Conservation (phyloP, 2,113 vertebrate genomes). For the Pluvianellus socialis region DNA sequence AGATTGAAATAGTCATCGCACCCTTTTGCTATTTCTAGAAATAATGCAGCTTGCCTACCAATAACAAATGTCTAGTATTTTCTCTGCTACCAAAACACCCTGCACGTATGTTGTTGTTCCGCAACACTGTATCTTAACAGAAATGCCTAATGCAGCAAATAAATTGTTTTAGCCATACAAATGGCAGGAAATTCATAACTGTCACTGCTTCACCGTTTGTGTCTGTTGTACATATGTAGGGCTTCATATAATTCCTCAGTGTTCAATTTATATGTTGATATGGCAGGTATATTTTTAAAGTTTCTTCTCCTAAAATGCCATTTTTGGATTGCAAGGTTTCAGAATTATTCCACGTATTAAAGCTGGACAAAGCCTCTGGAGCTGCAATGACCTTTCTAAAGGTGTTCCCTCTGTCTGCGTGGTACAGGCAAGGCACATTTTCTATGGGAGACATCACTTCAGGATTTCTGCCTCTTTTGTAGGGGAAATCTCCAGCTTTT, state of each 20-base stretch:
- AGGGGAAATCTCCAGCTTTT: not conserved
- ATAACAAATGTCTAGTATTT: conserved; percentile 30
- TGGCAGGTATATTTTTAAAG: not conserved
- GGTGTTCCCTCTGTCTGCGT: not conserved
- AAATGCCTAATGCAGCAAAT: not conserved
- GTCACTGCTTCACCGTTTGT: not conserved
- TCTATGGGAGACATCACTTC: not conserved
- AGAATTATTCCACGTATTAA: not conserved
- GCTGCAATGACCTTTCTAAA: not conserved
- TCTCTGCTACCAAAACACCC: not conserved
- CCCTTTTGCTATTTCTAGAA: conserved; percentile 49
- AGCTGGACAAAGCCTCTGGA: not conserved
- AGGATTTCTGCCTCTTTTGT: not conserved
- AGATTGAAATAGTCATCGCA: conserved; percentile 31
- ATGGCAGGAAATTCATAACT: not conserved
- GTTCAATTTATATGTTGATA: not conserved
- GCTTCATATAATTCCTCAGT: not conserved
- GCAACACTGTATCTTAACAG: not conserved
- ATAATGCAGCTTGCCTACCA: conserved; percentile 43
- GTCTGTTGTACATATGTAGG: not conserved
- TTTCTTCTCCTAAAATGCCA: not conserved
- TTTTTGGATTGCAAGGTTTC: not conserved
- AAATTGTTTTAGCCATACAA: not conserved
- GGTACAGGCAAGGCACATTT: not conserved
- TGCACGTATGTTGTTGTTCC: not conserved